phyloP scores from a whole-genome alignment of 2,113 vertebrate species.

The Uria aalge region DNA sequence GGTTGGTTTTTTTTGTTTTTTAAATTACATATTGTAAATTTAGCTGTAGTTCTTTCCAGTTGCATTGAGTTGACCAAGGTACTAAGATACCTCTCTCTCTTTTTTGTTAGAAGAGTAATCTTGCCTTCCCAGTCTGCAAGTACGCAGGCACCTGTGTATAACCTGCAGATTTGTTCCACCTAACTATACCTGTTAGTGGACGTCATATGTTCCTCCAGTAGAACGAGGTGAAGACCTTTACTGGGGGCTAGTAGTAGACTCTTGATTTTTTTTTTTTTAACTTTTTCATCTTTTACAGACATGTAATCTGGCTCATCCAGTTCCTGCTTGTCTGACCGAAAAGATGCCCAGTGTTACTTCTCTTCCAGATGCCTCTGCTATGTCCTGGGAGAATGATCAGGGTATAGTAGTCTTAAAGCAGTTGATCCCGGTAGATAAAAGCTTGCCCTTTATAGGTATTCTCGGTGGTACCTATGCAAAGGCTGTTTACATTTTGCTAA shows the following conservation, averaged over 20 bases:
- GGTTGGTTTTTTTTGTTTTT: background rate
- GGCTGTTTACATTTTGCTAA: background rate
- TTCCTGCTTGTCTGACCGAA: background rate
- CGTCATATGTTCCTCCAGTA: background rate
- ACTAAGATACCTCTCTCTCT: background rate
- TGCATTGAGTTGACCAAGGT: background rate
- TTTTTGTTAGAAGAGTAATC: background rate
- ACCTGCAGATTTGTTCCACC: background rate
- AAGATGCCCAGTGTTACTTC: background rate
- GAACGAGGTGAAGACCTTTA: background rate
- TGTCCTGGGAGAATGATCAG: constrained; percentile 56
- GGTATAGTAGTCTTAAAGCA: constrained; percentile 54
- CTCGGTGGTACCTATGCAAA: background rate
- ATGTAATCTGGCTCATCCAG: accelerated
- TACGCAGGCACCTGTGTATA: too few relatives aligned
- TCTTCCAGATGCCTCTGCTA: constrained; percentile 24
- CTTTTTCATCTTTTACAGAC: background rate
- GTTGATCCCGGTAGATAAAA: background rate
- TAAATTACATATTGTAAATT: background rate
- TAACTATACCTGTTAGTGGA: background rate
- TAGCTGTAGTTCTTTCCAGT: background rate
- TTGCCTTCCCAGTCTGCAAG: background rate
- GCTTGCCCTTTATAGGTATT: background rate
- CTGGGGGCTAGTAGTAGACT: background rate
- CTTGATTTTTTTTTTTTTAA: background rate